A percentile compares a stretch with the other conserved stretches of the same genome.
These are phyloP conservation scores for Zosterops pallidus DNA, from an alignment of 2,113 vertebrate genomes.

Conservation along the genomic window DNA sequence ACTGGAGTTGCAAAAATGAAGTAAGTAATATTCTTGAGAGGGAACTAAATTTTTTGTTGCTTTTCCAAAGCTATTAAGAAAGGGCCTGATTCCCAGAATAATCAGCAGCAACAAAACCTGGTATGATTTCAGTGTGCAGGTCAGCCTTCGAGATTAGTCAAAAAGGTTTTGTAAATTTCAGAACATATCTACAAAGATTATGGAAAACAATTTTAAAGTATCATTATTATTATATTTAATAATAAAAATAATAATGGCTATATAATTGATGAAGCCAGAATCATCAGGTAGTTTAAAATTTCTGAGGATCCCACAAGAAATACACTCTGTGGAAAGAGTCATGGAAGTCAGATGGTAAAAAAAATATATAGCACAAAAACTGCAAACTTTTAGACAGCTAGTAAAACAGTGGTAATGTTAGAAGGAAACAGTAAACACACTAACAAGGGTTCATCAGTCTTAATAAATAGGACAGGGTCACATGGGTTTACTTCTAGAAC, in stretches of 20 bases:
- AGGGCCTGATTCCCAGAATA: constrained; percentile 63
- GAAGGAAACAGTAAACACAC: constrained; percentile 62
- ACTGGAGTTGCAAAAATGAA: not conserved
- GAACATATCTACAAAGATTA: constrained; percentile 65
- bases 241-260: not conserved
- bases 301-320: constrained; percentile 57
- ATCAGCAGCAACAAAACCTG: constrained; percentile 78
- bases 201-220: not conserved
- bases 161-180: constrained; percentile 84
- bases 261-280: constrained; percentile 46
- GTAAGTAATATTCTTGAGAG: not conserved
- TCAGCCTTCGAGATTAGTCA: constrained; percentile 70
- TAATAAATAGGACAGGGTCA: constrained; percentile 74
- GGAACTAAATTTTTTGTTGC: constrained; percentile 51
- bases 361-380: constrained; percentile 54
- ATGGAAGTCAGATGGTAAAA: constrained; percentile 62
- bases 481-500: constrained; percentile 67
- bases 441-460: constrained; percentile 70
- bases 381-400: constrained; percentile 68
- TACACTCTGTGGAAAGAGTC: constrained; percentile 59
- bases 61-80: constrained; percentile 67
- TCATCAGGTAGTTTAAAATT: constrained; percentile 59
- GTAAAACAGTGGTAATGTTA: constrained; percentile 66
- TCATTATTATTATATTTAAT: not conserved
- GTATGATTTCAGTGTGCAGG: constrained; percentile 59